Evolutionary conservation across 2,888 invertebrate genomes (phyloP), one percentile per base, ranked within the genome.

Genomic region (Philhelius pedissequus): DNA sequence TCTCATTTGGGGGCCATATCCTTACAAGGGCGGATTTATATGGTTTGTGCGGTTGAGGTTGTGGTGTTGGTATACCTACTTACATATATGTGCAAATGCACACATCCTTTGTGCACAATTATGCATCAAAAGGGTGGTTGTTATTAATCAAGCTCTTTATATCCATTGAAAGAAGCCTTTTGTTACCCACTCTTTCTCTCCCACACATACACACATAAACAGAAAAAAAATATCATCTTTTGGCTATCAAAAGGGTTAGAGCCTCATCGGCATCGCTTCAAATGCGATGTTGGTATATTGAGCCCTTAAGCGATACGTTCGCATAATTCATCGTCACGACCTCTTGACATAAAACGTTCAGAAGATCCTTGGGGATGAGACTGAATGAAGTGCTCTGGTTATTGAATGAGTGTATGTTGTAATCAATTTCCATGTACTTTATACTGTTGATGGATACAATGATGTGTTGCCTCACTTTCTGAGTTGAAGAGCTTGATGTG

Each of bases 331-430:
- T 84, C 71, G 80, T 84, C 80, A 76, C 66, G 60, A 76, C 75
- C 84, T 84, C 80, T 80, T 80, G 80, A 80, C 80, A 76, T 84
- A 76, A 84, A 84, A 80, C 68, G 80, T 80, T n/a, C 71, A 8
- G 62, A 75, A 71, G 32, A 75, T 71, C 71, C 71, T 13, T 5
- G 30, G 62, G 70, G 71, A 68, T 35, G 56, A 60, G 68, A 52
- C 68, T 32, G 74, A 54, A 22, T 56, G 50, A 80, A 84, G 84
- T 76, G 66, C 68, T 66, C 60, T 66, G 75, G 66, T 70, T 78
- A 78, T 83, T 74, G 83, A 83, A 74, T 83, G 83, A 74, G 74
- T 79, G 78, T 48, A 64, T 30, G 74, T 64, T 83, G 79, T 75
- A 79, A 83, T 83, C 83, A 78, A 83, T 83, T 79, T 83, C 38